phyloP scores from a whole-genome alignment of 2,113 vertebrate species.

The Xiphophorus couchianus region DNA sequence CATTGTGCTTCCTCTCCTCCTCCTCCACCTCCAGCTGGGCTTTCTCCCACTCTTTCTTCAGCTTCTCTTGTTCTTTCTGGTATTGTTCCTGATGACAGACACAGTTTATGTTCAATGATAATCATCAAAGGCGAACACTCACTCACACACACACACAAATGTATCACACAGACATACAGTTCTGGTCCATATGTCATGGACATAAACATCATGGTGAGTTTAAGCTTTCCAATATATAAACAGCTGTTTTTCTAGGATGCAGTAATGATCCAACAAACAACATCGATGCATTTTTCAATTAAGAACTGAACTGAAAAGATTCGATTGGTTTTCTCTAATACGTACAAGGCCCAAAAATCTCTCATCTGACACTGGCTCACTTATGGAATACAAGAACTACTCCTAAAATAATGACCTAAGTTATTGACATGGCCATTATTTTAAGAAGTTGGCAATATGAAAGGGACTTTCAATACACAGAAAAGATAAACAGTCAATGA shows the following conservation, averaged over 20 bases:
- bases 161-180: background rate
- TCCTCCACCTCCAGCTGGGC: slow-evolving; percentile 95
- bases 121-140: background rate
- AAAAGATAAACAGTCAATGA: too few species aligned
- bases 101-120: background rate
- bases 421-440: too few species aligned
- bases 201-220: background rate
- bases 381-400: too few species aligned
- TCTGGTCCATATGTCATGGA: background rate
- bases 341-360: too few species aligned
- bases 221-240: background rate
- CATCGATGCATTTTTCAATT: too few species aligned
- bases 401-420: too few species aligned
- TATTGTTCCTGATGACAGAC: slow-evolving; percentile 87
- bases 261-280: too few species aligned
- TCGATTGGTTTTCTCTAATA: too few species aligned
- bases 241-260: background rate
- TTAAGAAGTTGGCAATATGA: too few species aligned
- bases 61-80: slow-evolving; percentile 91
- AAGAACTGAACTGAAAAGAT: too few species aligned
- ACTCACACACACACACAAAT: slow-evolving; percentile 11
- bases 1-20: slow-evolving; percentile 93
- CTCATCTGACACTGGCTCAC: too few species aligned
- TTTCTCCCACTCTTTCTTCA: slow-evolving; percentile 97
- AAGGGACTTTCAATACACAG: too few species aligned